Conservation (phyloP, 2,797 vertebrate genomes). For the Periophthalmus magnuspinnatus region DNA sequence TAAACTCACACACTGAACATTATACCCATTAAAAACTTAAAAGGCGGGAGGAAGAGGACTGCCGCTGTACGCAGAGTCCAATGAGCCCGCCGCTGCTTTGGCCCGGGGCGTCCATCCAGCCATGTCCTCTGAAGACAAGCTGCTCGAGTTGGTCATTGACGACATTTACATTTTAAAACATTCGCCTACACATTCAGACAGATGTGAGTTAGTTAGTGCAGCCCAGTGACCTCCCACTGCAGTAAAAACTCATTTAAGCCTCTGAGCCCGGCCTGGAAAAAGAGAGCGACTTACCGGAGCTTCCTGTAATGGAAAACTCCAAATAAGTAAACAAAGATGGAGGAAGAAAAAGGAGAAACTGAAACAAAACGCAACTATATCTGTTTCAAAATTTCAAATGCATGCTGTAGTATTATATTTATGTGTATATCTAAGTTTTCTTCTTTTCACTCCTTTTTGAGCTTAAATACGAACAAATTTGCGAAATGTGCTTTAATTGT, state of each 20-base stretch:
- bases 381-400: neutral
- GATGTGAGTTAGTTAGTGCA: slow-evolving; percentile 44
- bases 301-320: slow-evolving; percentile 25
- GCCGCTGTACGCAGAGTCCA: slow-evolving; percentile 69
- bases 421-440: too few relatives aligned
- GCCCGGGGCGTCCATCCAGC: slow-evolving; percentile 52
- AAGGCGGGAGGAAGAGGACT: slow-evolving; percentile 71
- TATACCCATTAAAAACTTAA: slow-evolving; percentile 80
- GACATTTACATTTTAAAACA: slow-evolving; percentile 75
- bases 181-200: slow-evolving; percentile 58
- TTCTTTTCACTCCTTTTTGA: too few relatives aligned
- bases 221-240: slow-evolving; percentile 40
- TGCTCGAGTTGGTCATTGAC: slow-evolving; percentile 54
- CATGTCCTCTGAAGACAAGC: slow-evolving; percentile 66
- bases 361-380: too few relatives aligned
- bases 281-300: slow-evolving; percentile 5
- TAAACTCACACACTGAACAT: slow-evolving; percentile 80
- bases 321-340: neutral
- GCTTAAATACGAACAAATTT: too few relatives aligned
- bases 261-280: slow-evolving; percentile 31
- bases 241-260: slow-evolving; percentile 47
- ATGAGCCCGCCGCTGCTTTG: slow-evolving; percentile 55
- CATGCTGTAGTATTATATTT: too few relatives aligned
- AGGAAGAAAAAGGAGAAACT: too few relatives aligned
- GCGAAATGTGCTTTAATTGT: too few relatives aligned